phyloP scores from a whole-genome alignment of 2,113 vertebrate genomes.

The Tachycineta bicolor region DNA sequence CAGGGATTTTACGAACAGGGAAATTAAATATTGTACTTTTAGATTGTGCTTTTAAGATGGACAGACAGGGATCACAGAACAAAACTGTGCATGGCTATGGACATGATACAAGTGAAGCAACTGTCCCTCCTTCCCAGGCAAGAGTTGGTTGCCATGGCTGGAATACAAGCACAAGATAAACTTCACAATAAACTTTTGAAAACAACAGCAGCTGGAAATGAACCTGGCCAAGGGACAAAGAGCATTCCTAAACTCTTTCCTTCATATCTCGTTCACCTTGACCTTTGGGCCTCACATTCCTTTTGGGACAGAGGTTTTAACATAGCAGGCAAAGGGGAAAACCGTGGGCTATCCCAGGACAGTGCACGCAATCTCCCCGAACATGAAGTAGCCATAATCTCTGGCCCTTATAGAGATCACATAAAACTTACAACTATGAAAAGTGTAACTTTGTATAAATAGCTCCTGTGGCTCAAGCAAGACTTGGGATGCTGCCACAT shows the following conservation, averaged over 20 bases:
- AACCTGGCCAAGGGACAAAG: not conserved
- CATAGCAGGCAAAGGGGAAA: not conserved
- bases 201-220: not conserved
- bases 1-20: not conserved
- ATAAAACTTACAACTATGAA: not conserved
- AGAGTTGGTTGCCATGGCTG: not conserved
- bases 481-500: not conserved
- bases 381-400: fast-evolving
- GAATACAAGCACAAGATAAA: not conserved
- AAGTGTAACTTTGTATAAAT: not conserved
- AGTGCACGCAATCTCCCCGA: not conserved
- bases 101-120: not conserved
- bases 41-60: not conserved
- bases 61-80: not conserved
- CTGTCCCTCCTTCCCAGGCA: not conserved
- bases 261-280: not conserved
- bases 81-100: not conserved
- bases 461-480: not conserved
- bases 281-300: not conserved
- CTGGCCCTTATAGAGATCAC: not conserved
- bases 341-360: not conserved
- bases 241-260: not conserved
- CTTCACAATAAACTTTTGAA: not conserved
- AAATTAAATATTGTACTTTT: not conserved
- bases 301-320: not conserved